These are phyloP conservation scores for Berghia stephanieae DNA, from an alignment of 1,140 invertebrate genomes.

Conservation along the genomic window DNA sequence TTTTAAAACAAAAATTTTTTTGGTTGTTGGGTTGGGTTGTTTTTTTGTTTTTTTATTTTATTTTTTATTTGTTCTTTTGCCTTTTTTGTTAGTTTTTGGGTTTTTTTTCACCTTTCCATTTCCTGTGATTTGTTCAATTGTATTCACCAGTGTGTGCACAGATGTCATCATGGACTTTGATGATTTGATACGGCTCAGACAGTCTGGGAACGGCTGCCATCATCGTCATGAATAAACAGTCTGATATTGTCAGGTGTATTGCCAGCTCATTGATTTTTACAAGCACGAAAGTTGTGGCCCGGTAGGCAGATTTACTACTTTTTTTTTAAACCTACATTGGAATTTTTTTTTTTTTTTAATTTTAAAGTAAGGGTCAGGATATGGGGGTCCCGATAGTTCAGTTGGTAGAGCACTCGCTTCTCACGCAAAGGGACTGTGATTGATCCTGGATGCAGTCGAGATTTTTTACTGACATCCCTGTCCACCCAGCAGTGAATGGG, in stretches of 20 bases:
- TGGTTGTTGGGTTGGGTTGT: too few relatives aligned
- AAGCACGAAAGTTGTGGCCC: conserved; percentile 99
- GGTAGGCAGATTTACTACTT: conserved; percentile 51
- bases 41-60: too few relatives aligned
- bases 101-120: not conserved
- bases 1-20: too few relatives aligned
- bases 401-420: too few relatives aligned
- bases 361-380: too few relatives aligned
- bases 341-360: too few relatives aligned
- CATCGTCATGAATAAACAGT: conserved; percentile 99
- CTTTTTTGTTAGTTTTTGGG: not conserved
- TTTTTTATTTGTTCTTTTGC: not conserved
- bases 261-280: conserved; percentile 96
- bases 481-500: too few relatives aligned
- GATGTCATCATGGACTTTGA: conserved; percentile 98
- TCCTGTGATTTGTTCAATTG: not conserved
- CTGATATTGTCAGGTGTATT: conserved; percentile 97
- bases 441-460: too few relatives aligned
- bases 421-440: too few relatives aligned
- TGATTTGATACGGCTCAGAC: conserved; percentile 91
- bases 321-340: too few relatives aligned
- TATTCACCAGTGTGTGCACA: conserved; percentile 83
- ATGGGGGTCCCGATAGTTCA: too few relatives aligned
- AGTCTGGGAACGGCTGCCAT: conserved; percentile 96
- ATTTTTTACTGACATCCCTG: too few relatives aligned